Evolutionary conservation across 2,113 vertebrate species (phyloP), one percentile per base, ranked within the genome.

Genomic region (Archilochus colubris): DNA sequence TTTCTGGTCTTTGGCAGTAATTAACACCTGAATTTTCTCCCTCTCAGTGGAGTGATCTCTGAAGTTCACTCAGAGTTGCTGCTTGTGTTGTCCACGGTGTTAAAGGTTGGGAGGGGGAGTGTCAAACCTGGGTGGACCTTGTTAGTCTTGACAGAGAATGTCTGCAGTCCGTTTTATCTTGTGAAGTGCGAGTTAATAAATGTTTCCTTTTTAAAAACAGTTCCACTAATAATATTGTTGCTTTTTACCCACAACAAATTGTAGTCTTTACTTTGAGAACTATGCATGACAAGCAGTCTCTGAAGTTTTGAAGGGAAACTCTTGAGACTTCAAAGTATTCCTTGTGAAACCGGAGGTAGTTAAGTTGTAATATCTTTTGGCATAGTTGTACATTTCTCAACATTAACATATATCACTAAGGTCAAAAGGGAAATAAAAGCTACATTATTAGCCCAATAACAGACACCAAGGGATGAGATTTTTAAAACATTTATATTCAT

Each of bases 131-230:
- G 1, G 1, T 17, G 24, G 20, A 48, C 19, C 6, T 74, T 28
- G 23, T 33, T 23, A 61, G 25, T 44, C 50, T 54, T 58, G 44
- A 63, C 33, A 66, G 24, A 51, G 28, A 12, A 57, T 43, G 55
- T 73, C 66, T 55, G 17, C 23, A 36, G 48, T 25, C 3, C 8
- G 23, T 82, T 92, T 76, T 69, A 44, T 73, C 10, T 88, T 88
- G 18, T 81, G 8, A 19, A 38, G 6, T 46, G 23, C 43, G 15
- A 86, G 11, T 66, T 53, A 96, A 95, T 96, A 95, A 96, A 95
- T 21, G 6, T 6, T 74, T 31, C n/a, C 7, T 59, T 88, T 86
- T 82, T 2, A 54, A 86, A 94, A 92, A 10, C 6, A 13, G 6
- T 74, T 28, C 53, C 91, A 4, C 11, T 59, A 51, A 20, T 91